Base-by-base conservation (phyloP, 2,888 invertebrate species). In the Perdita meconis region DNA sequence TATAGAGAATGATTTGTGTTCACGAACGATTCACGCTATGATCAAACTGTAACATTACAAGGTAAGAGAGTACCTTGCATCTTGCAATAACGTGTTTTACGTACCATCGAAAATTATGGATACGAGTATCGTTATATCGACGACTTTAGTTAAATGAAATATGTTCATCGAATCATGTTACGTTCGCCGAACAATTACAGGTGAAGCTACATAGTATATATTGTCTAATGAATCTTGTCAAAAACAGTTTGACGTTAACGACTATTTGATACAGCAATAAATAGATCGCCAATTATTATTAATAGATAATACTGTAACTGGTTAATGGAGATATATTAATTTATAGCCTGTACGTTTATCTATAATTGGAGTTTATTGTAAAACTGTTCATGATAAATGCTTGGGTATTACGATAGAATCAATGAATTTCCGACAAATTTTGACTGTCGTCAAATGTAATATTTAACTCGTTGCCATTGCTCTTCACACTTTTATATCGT, bases 11-110 rank as follows among this genome's bases (percentile, higher is more conserved):
- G 38, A 24, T 36, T 56, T 42, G 44, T 56, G 47, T 22, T 61
- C 36, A 19, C 34, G 8, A 36, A 57, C 47, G 24, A n/a, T 50
- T 13, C 57, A 19, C 26, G 47, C 73, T 73, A 55, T 73, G 73
- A 57, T 10, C 13, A 53, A n/a, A 22, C 10, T 19, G 19, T 10
- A 22, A 72, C 10, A 51, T 13, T 24, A 57, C 36, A 51, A 19
- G 22, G 24, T 1, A 38, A 22, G 51, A 51, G 0, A 19, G 42
- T 24, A 68, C 66, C n/a, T 36, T 66, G 26, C 30, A 26, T 22
- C 30, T 30, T 6, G n/a, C n/a, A n/a, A 16, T 6, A 51, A 34
- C 0, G 51, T n/a, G 12, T 34, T 51, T 51, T 16, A 63, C 16
- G 10, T 36, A 24, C 2, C 10, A n/a, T 12, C 36, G 24, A 4